These are phyloP conservation scores for Hirundichthys speculiger DNA, from an alignment of 2,113 vertebrate genomes.

Conservation along the genomic window DNA sequence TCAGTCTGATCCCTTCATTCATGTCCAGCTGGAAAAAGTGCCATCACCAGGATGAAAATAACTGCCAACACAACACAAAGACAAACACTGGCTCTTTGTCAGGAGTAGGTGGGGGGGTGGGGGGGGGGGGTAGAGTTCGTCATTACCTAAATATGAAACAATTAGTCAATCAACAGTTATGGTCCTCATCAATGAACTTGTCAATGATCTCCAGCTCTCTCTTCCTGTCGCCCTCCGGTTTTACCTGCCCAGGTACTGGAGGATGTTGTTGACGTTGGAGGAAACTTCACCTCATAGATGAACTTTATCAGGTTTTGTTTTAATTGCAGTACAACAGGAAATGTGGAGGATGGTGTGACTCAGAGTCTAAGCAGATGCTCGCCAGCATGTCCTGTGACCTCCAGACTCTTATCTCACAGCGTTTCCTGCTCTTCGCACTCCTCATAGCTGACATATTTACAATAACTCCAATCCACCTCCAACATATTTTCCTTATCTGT, in stretches of 20 bases:
- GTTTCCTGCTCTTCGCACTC: slow-evolving; percentile 53
- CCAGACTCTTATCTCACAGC: slow-evolving; percentile 42
- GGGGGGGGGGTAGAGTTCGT: too few relatives aligned
- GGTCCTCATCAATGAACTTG: too few relatives aligned
- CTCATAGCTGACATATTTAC: slow-evolving; percentile 53
- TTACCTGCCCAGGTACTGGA: too few relatives aligned
- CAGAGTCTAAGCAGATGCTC: too few relatives aligned
- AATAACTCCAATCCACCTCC: slow-evolving; percentile 27
- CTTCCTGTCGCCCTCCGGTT: neutral
- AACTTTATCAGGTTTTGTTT: too few relatives aligned
- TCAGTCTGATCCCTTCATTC: slow-evolving; percentile 18
- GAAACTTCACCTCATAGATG: too few relatives aligned
- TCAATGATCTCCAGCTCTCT: neutral
- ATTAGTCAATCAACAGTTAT: too few relatives aligned
- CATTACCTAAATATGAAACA: too few relatives aligned
- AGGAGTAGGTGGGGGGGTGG: too few relatives aligned
- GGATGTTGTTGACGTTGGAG: too few relatives aligned
- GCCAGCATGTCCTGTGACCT: slow-evolving; percentile 39
- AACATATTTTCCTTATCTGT: slow-evolving; percentile 47
- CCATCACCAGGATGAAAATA: slow-evolving; percentile 60
- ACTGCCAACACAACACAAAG: neutral
- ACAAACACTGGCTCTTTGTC: too few relatives aligned
- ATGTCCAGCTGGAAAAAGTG: slow-evolving; percentile 39
- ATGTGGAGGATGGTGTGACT: slow-evolving; percentile 21
- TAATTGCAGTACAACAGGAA: slow-evolving; percentile 12